These are phyloP conservation scores for Sibirionetta formosa DNA, from an alignment of 2,797 vertebrate species.

Conservation along the genomic window DNA sequence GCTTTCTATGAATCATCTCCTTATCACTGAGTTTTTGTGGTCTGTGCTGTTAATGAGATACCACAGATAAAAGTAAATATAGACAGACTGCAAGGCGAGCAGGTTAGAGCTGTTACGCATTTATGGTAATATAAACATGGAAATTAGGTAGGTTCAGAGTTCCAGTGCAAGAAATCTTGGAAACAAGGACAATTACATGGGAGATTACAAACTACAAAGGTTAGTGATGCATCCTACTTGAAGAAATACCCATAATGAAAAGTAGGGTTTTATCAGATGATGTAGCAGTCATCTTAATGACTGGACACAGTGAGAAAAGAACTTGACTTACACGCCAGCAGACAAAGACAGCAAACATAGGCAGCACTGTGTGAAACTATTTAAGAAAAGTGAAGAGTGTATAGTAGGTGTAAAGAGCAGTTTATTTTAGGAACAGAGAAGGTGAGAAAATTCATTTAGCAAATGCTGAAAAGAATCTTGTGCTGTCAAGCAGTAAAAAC, in stretches of 20 bases:
- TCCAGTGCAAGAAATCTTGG: not conserved
- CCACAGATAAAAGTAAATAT: rapidly evolving
- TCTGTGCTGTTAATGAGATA: not conserved
- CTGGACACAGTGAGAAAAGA: not conserved
- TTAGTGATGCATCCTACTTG: not conserved
- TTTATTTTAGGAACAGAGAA: constrained; percentile 52
- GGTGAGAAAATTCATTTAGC: constrained; percentile 64
- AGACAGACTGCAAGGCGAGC: not conserved
- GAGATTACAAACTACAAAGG: not conserved
- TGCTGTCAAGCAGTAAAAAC: constrained; percentile 28
- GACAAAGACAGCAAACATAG: not conserved
- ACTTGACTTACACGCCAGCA: not conserved
- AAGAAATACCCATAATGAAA: not conserved
- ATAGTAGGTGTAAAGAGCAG: constrained; percentile 43
- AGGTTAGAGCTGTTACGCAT: rapidly evolving
- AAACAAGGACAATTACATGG: rapidly evolving
- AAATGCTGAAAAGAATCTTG: constrained; percentile 37
- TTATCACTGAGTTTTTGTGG: rapidly evolving
- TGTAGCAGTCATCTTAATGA: not conserved
- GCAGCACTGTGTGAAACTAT: not conserved
- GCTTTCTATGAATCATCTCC: not conserved
- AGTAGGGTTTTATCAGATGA: not conserved
- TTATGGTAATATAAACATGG: not conserved
- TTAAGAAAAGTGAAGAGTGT: not conserved
- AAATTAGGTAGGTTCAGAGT: not conserved